Evolutionary conservation across 1,140 invertebrate genomes (phyloP), one percentile per base, ranked within the genome.

Genomic region (Choristoneura fumiferana): DNA sequence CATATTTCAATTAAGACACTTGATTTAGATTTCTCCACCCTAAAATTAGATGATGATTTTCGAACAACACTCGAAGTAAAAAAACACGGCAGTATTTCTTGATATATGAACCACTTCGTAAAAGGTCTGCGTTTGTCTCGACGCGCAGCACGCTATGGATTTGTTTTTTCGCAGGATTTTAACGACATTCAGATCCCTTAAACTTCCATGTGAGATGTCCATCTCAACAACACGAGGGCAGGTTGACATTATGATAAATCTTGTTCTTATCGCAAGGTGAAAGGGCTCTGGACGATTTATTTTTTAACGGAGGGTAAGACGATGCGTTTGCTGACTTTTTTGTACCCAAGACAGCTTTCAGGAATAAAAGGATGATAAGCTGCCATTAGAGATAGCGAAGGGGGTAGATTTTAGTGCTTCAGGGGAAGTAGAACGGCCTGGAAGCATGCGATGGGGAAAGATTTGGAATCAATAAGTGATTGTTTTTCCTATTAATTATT

Each of bases 341-440:
- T 64, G 53, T 29, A 29, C 55, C 63, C 62, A 71, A 71, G 58
- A 63, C 66, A 58, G 62, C 63, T 62, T 66, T 60, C 37, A 60
- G 43, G 66, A 63, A 71, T 81, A 81, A 69, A 80, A 79, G 73
- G 71, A 81, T 71, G 78, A 81, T 81, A 81, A 81, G 69, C 63
- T 49, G 61, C 57, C 63, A 65, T 61, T 67, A 65, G 33, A 63
- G 68, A 68, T 64, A 66, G 61, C 56, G 68, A 65, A 57, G 62
- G 57, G 57, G 29, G 61, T 71, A 70, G 71, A 62, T 69, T 63
- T 62, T 60, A 37, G 66, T 57, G 62, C 55, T 53, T 57, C 49
- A 56, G 68, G 67, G 63, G 49, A 33, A 65, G 45, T 55, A 35
- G 59, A 78, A 78, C 73, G 69, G 67, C 57, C n/a, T 58, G 33